A percentile compares a stretch with the other conserved stretches of the same genome.
These are phyloP conservation scores for Cynodonichthys magdalenae DNA, from an alignment of 2,797 vertebrate genomes.

Conservation along the genomic window DNA sequence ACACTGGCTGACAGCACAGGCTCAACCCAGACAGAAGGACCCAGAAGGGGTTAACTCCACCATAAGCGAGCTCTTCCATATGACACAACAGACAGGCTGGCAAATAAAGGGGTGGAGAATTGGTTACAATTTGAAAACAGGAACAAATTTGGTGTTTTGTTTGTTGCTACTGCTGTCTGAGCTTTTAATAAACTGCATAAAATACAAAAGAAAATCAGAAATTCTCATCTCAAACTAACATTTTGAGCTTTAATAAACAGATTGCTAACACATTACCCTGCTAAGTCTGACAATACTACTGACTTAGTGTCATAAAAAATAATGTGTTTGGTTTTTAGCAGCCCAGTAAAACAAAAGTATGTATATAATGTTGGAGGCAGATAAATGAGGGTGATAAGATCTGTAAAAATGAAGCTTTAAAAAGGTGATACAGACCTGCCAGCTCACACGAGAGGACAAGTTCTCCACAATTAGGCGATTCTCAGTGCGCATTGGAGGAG, in stretches of 20 bases:
- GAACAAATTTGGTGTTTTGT: conserved; percentile 77
- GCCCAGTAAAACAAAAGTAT: conserved; percentile 26
- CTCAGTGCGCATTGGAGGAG: conserved; percentile 95
- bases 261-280: conserved; percentile 24
- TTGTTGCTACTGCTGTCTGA: conserved; percentile 45
- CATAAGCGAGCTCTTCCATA: conserved; percentile 94
- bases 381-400: conserved; percentile 37
- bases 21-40: conserved; percentile 99
- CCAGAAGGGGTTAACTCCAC: conserved; percentile 98
- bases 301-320: conserved; percentile 14
- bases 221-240: conserved; percentile 22
- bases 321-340: conserved; percentile 36
- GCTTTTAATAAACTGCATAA: conserved; percentile 48
- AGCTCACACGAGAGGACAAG: conserved; percentile 95
- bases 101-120: conserved; percentile 99
- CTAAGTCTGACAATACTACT: conserved; percentile 4
- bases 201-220: conserved; percentile 38
- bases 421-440: conserved; percentile 88
- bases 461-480: conserved; percentile 97
- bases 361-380: conserved; percentile 57
- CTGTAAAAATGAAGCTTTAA: conserved; percentile 27
- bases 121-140: conserved; percentile 93
- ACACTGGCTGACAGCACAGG: conserved; percentile 95
- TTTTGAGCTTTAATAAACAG: conserved; percentile 27
- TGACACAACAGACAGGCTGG: conserved; percentile 99